Evolutionary conservation across 2,888 invertebrate species (phyloP).

Genomic region (Pyrgus malvae): DNA sequence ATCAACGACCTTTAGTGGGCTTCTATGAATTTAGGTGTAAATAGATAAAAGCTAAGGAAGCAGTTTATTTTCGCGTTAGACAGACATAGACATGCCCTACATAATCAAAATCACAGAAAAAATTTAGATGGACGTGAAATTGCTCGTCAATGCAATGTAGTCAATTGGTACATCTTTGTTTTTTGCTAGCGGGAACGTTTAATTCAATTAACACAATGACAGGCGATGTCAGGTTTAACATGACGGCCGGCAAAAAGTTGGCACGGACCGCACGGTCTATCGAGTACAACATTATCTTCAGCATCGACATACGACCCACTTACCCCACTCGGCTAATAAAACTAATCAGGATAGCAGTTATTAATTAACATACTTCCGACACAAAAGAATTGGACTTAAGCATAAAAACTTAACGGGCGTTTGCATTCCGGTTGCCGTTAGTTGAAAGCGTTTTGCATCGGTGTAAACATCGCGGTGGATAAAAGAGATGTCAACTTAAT

Average conservation of each 20-base stretch:
- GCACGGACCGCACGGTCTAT: conserved; percentile 38
- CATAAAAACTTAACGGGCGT: conserved; percentile 34
- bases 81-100: too few relatives aligned
- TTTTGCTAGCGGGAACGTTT: conserved; percentile 44
- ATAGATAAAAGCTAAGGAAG: too few relatives aligned
- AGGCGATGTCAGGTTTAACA: conserved; percentile 51
- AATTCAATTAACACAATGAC: conserved; percentile 69
- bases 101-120: too few relatives aligned
- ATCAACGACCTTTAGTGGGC: too few relatives aligned
- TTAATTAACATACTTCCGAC: conserved; percentile 67
- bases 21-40: too few relatives aligned
- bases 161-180: conserved; percentile 38
- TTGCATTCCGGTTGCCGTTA: conserved; percentile 17
- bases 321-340: conserved; percentile 44
- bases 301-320: conserved; percentile 58
- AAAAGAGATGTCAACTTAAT: neutral
- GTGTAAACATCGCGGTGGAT: neutral
- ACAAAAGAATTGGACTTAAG: conserved; percentile 47
- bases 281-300: conserved; percentile 41
- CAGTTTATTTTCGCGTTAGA: too few relatives aligned
- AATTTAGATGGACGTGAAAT: conserved; percentile 5
- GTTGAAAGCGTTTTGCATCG: conserved; percentile 4
- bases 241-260: conserved; percentile 58
- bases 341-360: conserved; percentile 66
- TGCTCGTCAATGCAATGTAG: conserved; percentile 33